Base-by-base conservation (phyloP, 2,113 vertebrate species). In the Agapornis roseicollis region DNA sequence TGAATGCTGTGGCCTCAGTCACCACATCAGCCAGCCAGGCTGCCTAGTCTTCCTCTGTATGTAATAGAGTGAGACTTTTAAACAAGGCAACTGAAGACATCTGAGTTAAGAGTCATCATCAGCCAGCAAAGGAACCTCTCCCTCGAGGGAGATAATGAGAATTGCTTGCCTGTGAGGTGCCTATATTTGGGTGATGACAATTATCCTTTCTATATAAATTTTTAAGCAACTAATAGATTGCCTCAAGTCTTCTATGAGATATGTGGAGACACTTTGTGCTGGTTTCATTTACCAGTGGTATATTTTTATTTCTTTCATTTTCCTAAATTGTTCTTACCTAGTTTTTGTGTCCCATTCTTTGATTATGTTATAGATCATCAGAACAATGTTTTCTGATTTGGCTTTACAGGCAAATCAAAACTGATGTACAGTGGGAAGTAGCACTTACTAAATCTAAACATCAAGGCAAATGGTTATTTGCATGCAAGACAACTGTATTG, bases 361-460 rank as follows among this genome's bases (percentile, higher is more conserved):
- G 47, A 11, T 66, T 65, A 42, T 39, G 16, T 69, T 85, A 60
- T n/a, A 13, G 18, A 80, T 71, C 19, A 37, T 35, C 52, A 27
- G 44, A 88, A 33, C 28, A 91, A 23, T 6, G 7, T 16, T 66
- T 89, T 11, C 11, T 74, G 24, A 66, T 86, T 69, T 85, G 16
- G 23, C 27, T 16, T 80, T 90, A 13, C 5, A 73, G 55, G 29
- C 3, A 1, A 55, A 91, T 83, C 42, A 58, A 83, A 92, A 69
- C 33, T 55, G 27, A 47, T 83, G 19, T 39, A 44, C 42, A 63
- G 79, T 63, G 55, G 39, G 60, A 90, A 80, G 44, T n/a, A 55
- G 5, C 22, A 12, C 56, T 74, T 88, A 33, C 82, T 94, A 92
- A 90, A 90, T 94, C 83, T 91, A 90, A 88, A 81, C 77, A 92